A percentile compares a stretch with the other conserved stretches of the same genome.
phyloP scores from a whole-genome alignment of 2,888 invertebrate species.

The Galeruca laticollis region DNA sequence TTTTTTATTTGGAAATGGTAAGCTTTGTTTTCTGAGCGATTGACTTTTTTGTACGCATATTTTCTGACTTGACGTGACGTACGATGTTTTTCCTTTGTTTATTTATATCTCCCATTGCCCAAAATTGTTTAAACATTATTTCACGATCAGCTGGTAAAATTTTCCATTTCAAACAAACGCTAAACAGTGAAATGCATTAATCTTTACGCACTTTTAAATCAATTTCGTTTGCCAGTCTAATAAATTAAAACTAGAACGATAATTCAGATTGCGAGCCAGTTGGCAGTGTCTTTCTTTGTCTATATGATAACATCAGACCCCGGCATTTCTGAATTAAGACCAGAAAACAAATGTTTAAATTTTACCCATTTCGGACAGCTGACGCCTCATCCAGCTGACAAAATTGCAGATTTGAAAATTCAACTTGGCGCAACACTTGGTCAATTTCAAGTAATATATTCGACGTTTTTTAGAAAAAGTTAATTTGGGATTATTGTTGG shows the following conservation, averaged over 20 bases:
- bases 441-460: background rate
- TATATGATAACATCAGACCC: slow-evolving; percentile 42
- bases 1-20: too few species aligned
- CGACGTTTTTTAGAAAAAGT: background rate
- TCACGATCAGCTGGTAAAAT: too few species aligned
- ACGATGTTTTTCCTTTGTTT: too few species aligned
- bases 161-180: too few species aligned
- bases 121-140: too few species aligned
- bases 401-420: slow-evolving; percentile 46
- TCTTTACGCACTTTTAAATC: too few species aligned
- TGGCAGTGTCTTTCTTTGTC: slow-evolving; percentile 7
- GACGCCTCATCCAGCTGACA: slow-evolving; percentile 50
- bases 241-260: slow-evolving; percentile 19
- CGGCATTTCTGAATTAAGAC: slow-evolving; percentile 48
- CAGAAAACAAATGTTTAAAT: slow-evolving; percentile 52
- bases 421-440: slow-evolving; percentile 10
- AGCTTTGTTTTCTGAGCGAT: too few species aligned
- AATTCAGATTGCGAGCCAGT: slow-evolving; percentile 22
- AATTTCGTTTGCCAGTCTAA: background rate
- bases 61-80: too few species aligned
- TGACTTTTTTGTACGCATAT: too few species aligned
- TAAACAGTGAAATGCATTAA: too few species aligned
- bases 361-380: slow-evolving; percentile 48
- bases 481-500: too few species aligned
- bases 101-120: too few species aligned